phyloP scores from a whole-genome alignment of 2,797 vertebrate genomes.

The Poeciliopsis gracilis region DNA sequence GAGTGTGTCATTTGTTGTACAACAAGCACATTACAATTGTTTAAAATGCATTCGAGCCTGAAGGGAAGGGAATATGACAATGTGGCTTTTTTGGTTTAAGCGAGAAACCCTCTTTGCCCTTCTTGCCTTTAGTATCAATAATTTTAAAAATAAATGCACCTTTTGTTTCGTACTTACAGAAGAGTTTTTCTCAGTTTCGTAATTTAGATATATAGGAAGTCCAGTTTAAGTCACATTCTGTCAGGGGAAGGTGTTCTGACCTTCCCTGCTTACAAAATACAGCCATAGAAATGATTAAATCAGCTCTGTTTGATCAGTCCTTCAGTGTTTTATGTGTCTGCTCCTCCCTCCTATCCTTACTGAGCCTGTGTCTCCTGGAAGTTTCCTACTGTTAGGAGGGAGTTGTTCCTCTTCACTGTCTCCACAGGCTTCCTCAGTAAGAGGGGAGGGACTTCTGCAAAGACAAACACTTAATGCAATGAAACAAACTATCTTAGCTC shows the following conservation, averaged over 20 bases:
- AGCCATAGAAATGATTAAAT: neutral
- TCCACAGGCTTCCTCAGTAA: neutral
- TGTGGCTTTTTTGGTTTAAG: neutral
- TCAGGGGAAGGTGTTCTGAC: neutral
- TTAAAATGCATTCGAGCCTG: neutral
- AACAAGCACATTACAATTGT: neutral
- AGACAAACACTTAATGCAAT: neutral
- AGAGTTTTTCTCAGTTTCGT: neutral
- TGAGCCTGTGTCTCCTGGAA: neutral
- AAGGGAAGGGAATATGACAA: neutral
- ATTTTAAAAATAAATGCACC: too few species aligned
- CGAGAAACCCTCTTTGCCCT: neutral
- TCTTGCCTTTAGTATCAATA: neutral
- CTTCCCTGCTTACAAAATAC: neutral
- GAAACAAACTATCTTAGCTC: neutral
- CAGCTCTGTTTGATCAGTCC: neutral
- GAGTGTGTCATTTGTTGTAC: neutral
- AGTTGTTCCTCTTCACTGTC: constrained; percentile 1
- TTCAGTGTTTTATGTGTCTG: neutral
- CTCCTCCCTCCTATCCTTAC: neutral
- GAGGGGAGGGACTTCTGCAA: neutral
- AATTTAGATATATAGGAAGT: neutral
- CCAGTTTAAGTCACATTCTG: neutral
- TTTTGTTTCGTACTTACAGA: neutral
- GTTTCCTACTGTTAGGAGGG: neutral